Percentiles rank a stretch among this genome's conserved stretches.
phyloP scores from a whole-genome alignment of 2,113 vertebrate species.

The Isichthys henryi region DNA sequence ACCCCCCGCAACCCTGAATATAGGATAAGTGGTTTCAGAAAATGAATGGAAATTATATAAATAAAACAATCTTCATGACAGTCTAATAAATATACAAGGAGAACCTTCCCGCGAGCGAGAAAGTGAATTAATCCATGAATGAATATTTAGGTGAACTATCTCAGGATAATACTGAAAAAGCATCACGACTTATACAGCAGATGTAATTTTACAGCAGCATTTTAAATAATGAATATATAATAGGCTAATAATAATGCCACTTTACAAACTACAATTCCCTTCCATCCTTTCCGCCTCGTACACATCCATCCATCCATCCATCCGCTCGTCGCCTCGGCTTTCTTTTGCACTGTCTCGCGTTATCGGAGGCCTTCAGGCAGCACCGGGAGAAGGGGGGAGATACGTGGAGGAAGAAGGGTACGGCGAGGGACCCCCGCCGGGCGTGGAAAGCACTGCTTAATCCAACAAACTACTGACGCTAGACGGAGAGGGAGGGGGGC shows the following conservation, averaged over 20 bases:
- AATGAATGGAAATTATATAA: not conserved
- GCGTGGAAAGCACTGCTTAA: not conserved
- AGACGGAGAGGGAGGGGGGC: not conserved
- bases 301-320: not conserved
- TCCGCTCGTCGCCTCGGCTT: not conserved
- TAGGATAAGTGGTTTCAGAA: no score
- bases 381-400: not conserved
- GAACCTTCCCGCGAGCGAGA: not conserved
- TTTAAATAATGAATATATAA: not conserved
- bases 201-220: not conserved
- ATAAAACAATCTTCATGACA: not conserved
- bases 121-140: not conserved
- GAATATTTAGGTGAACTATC: not conserved
- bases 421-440: not conserved
- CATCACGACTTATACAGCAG: not conserved
- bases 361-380: not conserved
- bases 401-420: not conserved
- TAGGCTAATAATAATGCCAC: not conserved
- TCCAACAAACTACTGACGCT: conserved; percentile 3
- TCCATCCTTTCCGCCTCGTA: not conserved
- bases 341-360: not conserved
- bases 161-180: not conserved
- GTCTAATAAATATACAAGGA: not conserved
- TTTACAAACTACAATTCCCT: not conserved
- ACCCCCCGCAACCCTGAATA: no score